A percentile compares a stretch with the other conserved stretches of the same genome.
Conservation (phyloP, 2,113 vertebrate genomes). For the Jacana jacana region DNA sequence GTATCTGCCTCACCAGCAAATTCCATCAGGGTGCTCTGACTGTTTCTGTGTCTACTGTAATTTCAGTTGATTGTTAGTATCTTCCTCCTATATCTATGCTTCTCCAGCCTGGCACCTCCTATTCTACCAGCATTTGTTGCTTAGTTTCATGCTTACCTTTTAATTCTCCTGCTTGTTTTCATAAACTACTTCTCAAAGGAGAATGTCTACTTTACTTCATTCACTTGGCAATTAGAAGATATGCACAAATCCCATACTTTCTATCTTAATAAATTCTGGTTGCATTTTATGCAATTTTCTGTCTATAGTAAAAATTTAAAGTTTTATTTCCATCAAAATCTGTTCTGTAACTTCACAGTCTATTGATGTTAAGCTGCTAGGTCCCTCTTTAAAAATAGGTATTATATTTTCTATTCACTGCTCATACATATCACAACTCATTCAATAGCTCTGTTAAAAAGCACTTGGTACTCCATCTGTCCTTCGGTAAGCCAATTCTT, state of each 20-base stretch:
- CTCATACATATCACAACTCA: not conserved
- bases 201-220: not conserved
- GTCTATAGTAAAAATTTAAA: not conserved
- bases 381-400: not conserved
- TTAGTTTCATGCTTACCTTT: not conserved
- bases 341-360: not conserved
- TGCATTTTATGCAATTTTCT: not conserved
- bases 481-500: not conserved
- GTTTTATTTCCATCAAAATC: not conserved
- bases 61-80: not conserved
- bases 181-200: not conserved
- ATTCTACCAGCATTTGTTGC: not conserved
- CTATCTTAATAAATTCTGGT: not conserved
- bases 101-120: not conserved
- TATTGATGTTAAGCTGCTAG: not conserved
- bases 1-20: not conserved
- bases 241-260: not conserved
- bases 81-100: not conserved
- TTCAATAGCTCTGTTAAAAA: not conserved
- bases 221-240: not conserved
- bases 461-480: not conserved
- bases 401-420: not conserved
- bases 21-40: not conserved
- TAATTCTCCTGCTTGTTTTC: not conserved
- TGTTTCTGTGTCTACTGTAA: not conserved